Base-by-base conservation (phyloP, 2,888 invertebrate species). In the Troides aeacus region DNA sequence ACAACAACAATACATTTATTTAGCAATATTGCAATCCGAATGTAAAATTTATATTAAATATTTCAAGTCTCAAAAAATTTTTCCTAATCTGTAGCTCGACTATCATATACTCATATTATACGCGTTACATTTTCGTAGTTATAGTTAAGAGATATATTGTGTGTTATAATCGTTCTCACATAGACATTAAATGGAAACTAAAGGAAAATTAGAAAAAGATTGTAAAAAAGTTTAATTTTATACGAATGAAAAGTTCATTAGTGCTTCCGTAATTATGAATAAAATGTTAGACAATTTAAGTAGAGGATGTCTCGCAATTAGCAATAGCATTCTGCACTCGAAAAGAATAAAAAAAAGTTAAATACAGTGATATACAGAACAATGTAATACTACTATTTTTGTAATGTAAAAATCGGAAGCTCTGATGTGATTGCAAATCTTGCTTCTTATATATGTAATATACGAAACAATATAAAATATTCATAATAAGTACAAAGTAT, bases 191-290 rank as follows among this genome's bases (percentile, higher is more conserved):
- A 62, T 66, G 62, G 71, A 63, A 73, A 73, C 77, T 72, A 75
- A 78, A 77, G 75, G 67, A 72, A 76, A 72, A 78, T 59, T 46
- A 21, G 6, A 53, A 61, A 62, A 58, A 58, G 1, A 36, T 24
- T 57, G 46, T 62, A 68, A 12, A 56, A 18, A 42, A 62, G 46
- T 68, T 36, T 62, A 62, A 57, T 68, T 50, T 46, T 62, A 18
- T 62, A 81, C 80, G 76, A 80, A 76, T 76, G 79, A 76, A 78
- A 84, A 79, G 83, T 83, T 86, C 82, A 81, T 84, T 86, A 86
- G 88, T 86, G 88, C 88, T 88, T 88, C 88, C 88, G 85, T 83
- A 66, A 63, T 70, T 58, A 63, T 73, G 66, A 39, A 24, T 62
- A 42, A 30, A 24, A 58, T 30, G 36, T 30, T 30, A 23, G 17